Evolutionary conservation across 2,797 vertebrate species (phyloP).

Genomic region (Danio aesculapii): DNA sequence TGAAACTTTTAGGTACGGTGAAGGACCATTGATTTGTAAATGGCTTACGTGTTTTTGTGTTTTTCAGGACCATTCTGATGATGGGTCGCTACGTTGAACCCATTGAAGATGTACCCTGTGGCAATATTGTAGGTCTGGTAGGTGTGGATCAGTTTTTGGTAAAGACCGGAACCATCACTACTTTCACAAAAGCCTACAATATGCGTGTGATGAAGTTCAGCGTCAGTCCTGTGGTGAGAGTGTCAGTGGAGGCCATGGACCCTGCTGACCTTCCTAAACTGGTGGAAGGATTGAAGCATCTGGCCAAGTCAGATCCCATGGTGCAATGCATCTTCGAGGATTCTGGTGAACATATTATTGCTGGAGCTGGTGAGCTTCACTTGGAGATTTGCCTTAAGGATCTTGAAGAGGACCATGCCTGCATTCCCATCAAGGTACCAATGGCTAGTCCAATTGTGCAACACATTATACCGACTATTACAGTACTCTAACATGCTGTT

Average conservation of each 20-base stretch:
- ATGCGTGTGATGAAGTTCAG: slow-evolving; percentile 99
- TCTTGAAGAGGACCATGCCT: slow-evolving; percentile 90
- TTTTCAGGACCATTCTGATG: slow-evolving; percentile 93
- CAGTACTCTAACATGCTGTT: neutral
- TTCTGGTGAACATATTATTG: slow-evolving; percentile 94
- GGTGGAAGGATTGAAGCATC: slow-evolving; percentile 92
- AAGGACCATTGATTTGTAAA: neutral
- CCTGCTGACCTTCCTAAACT: slow-evolving; percentile 93
- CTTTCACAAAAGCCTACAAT: slow-evolving; percentile 92
- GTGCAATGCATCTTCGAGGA: slow-evolving; percentile 98
- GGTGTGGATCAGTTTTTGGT: slow-evolving; percentile 94
- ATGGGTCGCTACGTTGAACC: slow-evolving; percentile 96
- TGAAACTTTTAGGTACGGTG: neutral
- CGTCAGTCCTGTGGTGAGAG: slow-evolving; percentile 92
- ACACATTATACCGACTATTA: neutral
- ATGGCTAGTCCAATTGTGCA: neutral
- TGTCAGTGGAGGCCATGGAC: slow-evolving; percentile 95
- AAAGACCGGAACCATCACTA: slow-evolving; percentile 96
- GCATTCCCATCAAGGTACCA: slow-evolving; percentile 22
- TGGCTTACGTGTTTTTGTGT: neutral
- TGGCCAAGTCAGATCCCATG: slow-evolving; percentile 97
- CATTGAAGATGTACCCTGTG: slow-evolving; percentile 95
- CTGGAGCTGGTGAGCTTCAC: slow-evolving; percentile 92
- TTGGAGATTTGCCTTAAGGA: slow-evolving; percentile 97
- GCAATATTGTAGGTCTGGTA: slow-evolving; percentile 94